Conservation (phyloP, 2,888 invertebrate genomes). For the Diaperis boleti region DNA sequence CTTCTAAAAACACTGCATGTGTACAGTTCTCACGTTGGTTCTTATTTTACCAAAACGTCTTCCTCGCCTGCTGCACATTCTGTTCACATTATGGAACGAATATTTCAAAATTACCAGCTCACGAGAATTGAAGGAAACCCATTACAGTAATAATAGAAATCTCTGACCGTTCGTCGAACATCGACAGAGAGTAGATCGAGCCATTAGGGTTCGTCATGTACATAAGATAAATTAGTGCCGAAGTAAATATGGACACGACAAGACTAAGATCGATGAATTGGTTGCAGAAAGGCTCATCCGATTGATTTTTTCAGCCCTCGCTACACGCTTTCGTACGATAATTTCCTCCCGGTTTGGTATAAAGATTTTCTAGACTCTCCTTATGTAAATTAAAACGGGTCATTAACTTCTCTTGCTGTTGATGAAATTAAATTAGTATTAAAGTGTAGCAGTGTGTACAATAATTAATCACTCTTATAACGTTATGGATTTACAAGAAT, state of each 20-base stretch:
- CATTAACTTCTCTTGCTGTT: slow-evolving; percentile 21
- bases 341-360: slow-evolving; percentile 20
- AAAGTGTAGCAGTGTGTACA: slow-evolving; percentile 4
- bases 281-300: slow-evolving; percentile 41
- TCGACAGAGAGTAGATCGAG: slow-evolving; percentile 47
- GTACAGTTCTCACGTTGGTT: too few relatives aligned
- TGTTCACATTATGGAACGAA: slow-evolving; percentile 16
- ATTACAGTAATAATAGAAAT: slow-evolving; percentile 45
- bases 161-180: slow-evolving; percentile 37
- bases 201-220: slow-evolving; percentile 57
- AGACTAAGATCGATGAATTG: slow-evolving; percentile 60
- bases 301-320: slow-evolving; percentile 24
- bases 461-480: slow-evolving; percentile 15
- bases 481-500: slow-evolving; percentile 4
- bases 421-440: slow-evolving; percentile 23
- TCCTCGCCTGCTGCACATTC: neutral
- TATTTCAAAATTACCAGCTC: slow-evolving; percentile 23
- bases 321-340: slow-evolving; percentile 2
- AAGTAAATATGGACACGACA: slow-evolving; percentile 60
- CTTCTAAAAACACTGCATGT: too few relatives aligned
- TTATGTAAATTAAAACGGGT: slow-evolving; percentile 26
- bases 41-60: too few relatives aligned
- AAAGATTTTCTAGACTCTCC: slow-evolving; percentile 21
- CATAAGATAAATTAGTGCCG: slow-evolving; percentile 61
- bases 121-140: slow-evolving; percentile 31